A percentile compares a stretch with the other conserved stretches of the same genome.
Evolutionary conservation across 2,888 invertebrate genomes (phyloP).

Genomic region (Polietes domitor): DNA sequence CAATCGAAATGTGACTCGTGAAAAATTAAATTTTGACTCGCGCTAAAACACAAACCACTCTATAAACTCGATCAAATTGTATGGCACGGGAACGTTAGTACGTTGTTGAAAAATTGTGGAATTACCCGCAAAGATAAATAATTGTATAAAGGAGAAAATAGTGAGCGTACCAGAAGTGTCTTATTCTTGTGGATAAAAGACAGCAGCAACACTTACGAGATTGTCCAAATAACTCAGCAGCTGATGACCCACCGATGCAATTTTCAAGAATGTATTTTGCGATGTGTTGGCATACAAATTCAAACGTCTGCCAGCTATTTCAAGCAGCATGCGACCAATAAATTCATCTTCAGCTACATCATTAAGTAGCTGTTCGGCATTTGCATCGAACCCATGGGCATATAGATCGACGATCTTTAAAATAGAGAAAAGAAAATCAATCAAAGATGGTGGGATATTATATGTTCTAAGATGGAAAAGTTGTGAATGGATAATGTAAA

Average conservation of each 20-base stretch:
- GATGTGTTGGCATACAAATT: slow-evolving; percentile 85
- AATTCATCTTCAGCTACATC: slow-evolving; percentile 86
- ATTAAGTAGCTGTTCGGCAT: slow-evolving; percentile 85
- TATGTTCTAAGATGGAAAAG: no score
- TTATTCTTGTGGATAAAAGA: slow-evolving; percentile 70
- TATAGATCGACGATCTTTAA: slow-evolving; percentile 84
- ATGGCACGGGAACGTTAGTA: no score
- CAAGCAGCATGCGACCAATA: slow-evolving; percentile 87
- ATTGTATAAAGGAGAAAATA: neutral
- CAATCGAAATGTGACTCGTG: no score
- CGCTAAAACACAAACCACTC: no score
- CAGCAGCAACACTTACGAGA: slow-evolving; percentile 81
- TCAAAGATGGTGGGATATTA: neutral
- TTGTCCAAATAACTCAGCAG: slow-evolving; percentile 89
- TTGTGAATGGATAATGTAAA: no score
- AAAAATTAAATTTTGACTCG: no score
- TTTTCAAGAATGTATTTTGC: slow-evolving; percentile 84
- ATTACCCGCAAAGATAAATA: neutral
- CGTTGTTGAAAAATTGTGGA: no score
- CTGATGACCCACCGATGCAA: slow-evolving; percentile 89
- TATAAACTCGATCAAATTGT: no score
- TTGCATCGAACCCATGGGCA: slow-evolving; percentile 84
- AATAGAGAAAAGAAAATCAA: neutral
- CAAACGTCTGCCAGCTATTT: slow-evolving; percentile 91
- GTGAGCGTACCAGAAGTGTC: slow-evolving; percentile 9